phyloP scores from a whole-genome alignment of 1,140 invertebrate species.

The Brachionus sp. region DNA sequence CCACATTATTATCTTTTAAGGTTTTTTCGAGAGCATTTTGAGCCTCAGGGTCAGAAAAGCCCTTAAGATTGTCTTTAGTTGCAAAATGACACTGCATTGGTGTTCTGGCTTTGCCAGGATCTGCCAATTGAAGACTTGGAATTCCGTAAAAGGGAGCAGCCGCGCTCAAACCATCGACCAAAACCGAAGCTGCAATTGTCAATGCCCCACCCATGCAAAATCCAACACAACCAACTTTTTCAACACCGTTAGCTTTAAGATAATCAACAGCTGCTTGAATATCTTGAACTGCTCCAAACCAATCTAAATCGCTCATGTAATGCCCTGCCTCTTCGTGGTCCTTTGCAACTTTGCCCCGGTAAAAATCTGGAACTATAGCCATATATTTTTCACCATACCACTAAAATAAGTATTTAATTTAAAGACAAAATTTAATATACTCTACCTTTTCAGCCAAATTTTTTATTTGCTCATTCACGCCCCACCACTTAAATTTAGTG shows the following conservation, averaged over 20 bases:
- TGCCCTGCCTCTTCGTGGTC: constrained; percentile 54
- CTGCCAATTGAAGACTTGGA: constrained; percentile 48
- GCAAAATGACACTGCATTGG: constrained; percentile 55
- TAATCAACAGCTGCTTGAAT: constrained; percentile 51
- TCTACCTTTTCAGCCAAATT: constrained; percentile 50
- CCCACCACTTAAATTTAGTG: constrained; percentile 54
- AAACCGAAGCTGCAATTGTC: constrained; percentile 50
- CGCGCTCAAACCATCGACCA: constrained; percentile 50
- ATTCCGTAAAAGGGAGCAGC: constrained; percentile 55
- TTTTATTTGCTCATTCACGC: constrained; percentile 54
- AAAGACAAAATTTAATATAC: not conserved
- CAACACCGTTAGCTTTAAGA: constrained; percentile 49
- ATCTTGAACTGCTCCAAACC: constrained; percentile 53
- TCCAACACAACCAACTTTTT: constrained; percentile 52
- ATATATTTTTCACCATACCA: constrained; percentile 48
- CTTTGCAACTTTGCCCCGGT: constrained; percentile 52
- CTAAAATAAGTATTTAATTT: not conserved
- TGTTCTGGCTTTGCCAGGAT: constrained; percentile 50
- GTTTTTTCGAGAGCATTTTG: constrained; percentile 46
- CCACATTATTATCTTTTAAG: constrained; percentile 45
- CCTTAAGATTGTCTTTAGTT: constrained; percentile 49
- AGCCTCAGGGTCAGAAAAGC: constrained; percentile 47
- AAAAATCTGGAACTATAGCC: constrained; percentile 54
- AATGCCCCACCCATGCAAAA: constrained; percentile 57
- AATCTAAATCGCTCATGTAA: constrained; percentile 53